phyloP scores from a whole-genome alignment of 1,140 invertebrate species.

The Heliconius hermathena region DNA sequence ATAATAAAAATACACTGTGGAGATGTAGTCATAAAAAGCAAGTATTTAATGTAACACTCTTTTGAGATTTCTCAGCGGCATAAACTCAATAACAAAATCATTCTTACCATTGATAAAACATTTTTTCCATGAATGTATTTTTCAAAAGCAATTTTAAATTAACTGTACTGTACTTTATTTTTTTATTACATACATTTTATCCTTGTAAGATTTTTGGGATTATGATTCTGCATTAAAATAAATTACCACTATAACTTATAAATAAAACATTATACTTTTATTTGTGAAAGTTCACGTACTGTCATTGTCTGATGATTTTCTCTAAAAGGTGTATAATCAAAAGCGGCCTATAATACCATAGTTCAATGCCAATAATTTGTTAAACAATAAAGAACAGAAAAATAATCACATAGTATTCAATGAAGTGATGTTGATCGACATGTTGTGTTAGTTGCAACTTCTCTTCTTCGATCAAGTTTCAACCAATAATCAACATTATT shows the following conservation, averaged over 20 bases:
- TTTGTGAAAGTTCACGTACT: neutral
- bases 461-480: too few relatives aligned
- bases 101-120: neutral
- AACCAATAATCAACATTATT: neutral
- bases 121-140: neutral
- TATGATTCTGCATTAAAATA: too few relatives aligned
- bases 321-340: constrained; percentile 28
- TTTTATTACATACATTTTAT: neutral
- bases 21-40: neutral
- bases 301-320: constrained; percentile 17
- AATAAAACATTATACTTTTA: neutral
- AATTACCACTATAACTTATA: neutral
- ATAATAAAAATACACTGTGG: neutral
- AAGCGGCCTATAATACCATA: constrained; percentile 51
- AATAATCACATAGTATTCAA: too few relatives aligned
- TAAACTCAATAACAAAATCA: neutral
- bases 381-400: constrained; percentile 50
- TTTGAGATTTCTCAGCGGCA: neutral
- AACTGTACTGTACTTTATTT: neutral
- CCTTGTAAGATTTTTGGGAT: neutral
- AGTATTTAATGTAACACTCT: neutral
- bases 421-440: too few relatives aligned
- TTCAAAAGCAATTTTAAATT: neutral
- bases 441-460: too few relatives aligned
- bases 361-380: constrained; percentile 69